Conservation (phyloP, 2,888 invertebrate species). For the Stenotaenia linearis region DNA sequence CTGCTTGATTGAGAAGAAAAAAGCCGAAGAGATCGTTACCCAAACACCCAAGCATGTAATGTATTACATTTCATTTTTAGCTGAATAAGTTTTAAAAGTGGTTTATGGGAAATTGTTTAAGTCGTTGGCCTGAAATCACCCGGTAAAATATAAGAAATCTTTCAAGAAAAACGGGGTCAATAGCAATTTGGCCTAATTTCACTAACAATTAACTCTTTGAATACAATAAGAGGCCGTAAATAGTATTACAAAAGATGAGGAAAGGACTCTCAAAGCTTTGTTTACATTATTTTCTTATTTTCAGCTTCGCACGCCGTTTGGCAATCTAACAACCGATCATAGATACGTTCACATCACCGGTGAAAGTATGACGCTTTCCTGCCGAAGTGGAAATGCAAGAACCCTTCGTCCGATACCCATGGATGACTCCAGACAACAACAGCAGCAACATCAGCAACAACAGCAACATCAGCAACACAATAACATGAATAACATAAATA, state of each 20-base stretch:
- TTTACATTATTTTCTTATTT: not conserved
- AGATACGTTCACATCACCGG: constrained; percentile 68
- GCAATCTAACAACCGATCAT: constrained; percentile 65
- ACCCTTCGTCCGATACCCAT: constrained; percentile 8
- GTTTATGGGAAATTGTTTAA: not conserved
- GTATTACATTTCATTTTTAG: not conserved
- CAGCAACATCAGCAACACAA: constrained; percentile 28
- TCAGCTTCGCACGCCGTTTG: constrained; percentile 58
- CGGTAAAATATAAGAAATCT: not conserved
- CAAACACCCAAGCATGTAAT: constrained; percentile 58
- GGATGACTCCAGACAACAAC: not conserved
- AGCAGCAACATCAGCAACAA: constrained; percentile 27
- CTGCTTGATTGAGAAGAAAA: constrained; percentile 80
- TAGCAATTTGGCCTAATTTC: not conserved
- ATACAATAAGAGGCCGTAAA: constrained; percentile 28
- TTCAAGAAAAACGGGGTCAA: not conserved
- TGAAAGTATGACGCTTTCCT: constrained; percentile 80
- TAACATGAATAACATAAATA: too few relatives aligned
- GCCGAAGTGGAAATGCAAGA: constrained; percentile 69
- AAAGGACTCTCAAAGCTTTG: not conserved
- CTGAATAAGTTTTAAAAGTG: not conserved
- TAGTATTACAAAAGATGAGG: not conserved
- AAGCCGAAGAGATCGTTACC: constrained; percentile 74
- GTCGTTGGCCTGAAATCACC: not conserved
- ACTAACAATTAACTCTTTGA: constrained; percentile 17